Percentiles rank a stretch among this genome's conserved stretches.
Evolutionary conservation across 2,113 vertebrate genomes (phyloP).

Genomic region (Leuciscus idus): DNA sequence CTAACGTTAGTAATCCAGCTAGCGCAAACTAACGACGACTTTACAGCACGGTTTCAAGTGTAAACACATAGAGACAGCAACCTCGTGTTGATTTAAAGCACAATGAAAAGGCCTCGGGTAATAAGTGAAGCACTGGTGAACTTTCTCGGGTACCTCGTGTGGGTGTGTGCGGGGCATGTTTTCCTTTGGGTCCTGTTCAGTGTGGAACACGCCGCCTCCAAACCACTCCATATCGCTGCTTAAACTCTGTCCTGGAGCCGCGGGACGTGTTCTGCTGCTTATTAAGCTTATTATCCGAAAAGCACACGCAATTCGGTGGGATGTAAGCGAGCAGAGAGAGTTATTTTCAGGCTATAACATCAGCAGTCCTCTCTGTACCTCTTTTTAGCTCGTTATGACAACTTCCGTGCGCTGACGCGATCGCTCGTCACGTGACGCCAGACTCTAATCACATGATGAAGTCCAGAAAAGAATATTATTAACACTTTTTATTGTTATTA

Average conservation of each 20-base stretch:
- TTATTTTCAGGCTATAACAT: constrained; percentile 38
- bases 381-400: constrained; percentile 49
- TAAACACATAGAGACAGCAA: not conserved
- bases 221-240: constrained; percentile 73
- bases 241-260: not conserved
- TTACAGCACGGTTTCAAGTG: not conserved
- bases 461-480: not conserved
- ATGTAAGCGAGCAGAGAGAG: not conserved
- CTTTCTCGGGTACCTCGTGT: constrained; percentile 48
- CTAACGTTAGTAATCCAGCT: not conserved
- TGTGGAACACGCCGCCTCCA: constrained; percentile 44
- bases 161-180: constrained; percentile 4
- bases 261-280: not conserved
- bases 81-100: not conserved
- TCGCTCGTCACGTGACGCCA: constrained; percentile 46
- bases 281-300: constrained; percentile 38
- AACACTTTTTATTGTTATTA: not conserved
- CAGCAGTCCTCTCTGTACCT: constrained; percentile 10
- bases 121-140: not conserved
- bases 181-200: constrained; percentile 51
- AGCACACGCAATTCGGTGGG: not conserved
- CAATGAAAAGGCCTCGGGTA: not conserved
- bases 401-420: constrained; percentile 46
- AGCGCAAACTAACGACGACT: not conserved
- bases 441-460: constrained; percentile 34